phyloP scores from a whole-genome alignment of 2,113 vertebrate species.

The Perca flavescens region DNA sequence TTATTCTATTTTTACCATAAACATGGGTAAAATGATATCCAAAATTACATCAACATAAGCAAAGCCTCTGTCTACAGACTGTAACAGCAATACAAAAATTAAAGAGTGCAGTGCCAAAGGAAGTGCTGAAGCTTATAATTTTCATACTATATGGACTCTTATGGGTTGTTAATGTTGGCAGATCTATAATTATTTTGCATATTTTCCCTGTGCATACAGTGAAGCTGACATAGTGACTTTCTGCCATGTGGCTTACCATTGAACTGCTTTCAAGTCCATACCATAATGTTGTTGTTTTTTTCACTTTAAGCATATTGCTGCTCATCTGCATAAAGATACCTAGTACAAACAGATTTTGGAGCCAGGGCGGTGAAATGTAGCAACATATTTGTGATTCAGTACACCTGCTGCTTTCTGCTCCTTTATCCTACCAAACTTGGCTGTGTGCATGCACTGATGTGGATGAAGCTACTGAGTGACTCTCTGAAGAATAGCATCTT shows the following conservation, averaged over 20 bases:
- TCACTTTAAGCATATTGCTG: slow-evolving; percentile 26
- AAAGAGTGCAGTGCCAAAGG: slow-evolving; percentile 32
- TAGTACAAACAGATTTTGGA: slow-evolving; percentile 11
- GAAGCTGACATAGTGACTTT: slow-evolving; percentile 27
- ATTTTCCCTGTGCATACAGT: slow-evolving; percentile 35
- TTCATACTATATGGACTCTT: slow-evolving; percentile 36
- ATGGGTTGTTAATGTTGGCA: slow-evolving; percentile 42
- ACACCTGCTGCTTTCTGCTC: slow-evolving; percentile 33
- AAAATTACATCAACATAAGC: slow-evolving; percentile 44
- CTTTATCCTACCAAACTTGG: slow-evolving; percentile 8
- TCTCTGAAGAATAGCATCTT: slow-evolving; percentile 32
- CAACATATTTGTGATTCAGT: slow-evolving; percentile 23
- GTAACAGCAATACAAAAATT: slow-evolving; percentile 24
- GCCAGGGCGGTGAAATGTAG: slow-evolving; percentile 4
- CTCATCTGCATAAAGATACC: slow-evolving; percentile 19
- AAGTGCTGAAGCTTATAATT: slow-evolving; percentile 42
- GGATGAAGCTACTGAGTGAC: slow-evolving; percentile 4
- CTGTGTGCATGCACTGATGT: neutral
- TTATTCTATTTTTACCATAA: slow-evolving; percentile 29
- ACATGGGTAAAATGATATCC: slow-evolving; percentile 7
- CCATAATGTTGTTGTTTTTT: slow-evolving; percentile 29
- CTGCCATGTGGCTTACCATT: slow-evolving; percentile 15
- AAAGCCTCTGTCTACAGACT: slow-evolving; percentile 33
- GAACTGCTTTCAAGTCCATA: slow-evolving; percentile 29
- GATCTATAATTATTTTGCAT: slow-evolving; percentile 65